Conservation (phyloP, 2,888 invertebrate genomes). For the Ptilodon capucinus region DNA sequence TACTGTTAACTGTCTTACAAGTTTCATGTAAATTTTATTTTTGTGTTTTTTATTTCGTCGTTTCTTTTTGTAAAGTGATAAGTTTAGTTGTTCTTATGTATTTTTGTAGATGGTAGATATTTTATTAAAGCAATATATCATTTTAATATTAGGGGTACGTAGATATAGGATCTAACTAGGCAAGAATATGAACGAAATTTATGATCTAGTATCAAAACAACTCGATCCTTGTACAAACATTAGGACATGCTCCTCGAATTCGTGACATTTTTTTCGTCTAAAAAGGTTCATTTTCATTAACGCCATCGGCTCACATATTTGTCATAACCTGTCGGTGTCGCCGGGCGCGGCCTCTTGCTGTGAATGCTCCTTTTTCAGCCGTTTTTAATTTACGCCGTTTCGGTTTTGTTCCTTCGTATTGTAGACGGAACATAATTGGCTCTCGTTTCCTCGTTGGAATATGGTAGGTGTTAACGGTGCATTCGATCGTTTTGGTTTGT, state of each 20-base stretch:
- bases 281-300: constrained; percentile 80
- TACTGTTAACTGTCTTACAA: too few relatives aligned
- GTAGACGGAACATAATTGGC: constrained; percentile 50
- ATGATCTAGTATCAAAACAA: constrained; percentile 34
- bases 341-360: constrained; percentile 42
- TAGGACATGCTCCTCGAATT: constrained; percentile 45
- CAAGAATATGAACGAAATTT: neutral
- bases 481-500: too few relatives aligned
- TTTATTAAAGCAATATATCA: too few relatives aligned
- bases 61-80: too few relatives aligned
- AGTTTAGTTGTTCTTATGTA: too few relatives aligned
- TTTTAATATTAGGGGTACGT: too few relatives aligned
- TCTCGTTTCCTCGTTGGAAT: constrained; percentile 49
- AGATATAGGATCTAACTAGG: too few relatives aligned
- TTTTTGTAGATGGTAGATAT: too few relatives aligned
- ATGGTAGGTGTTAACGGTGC: too few relatives aligned
- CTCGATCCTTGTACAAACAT: constrained; percentile 43
- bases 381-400: constrained; percentile 78
- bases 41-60: too few relatives aligned
- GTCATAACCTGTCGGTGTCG: constrained; percentile 75
- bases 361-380: constrained; percentile 68
- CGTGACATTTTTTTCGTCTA: constrained; percentile 47
- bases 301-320: constrained; percentile 80
- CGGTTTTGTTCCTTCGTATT: constrained; percentile 66
- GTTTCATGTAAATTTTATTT: too few relatives aligned